phyloP scores from a whole-genome alignment of 35 echinoderm and acorn worm genomes.

The Heliocidaris tuberculata region DNA sequence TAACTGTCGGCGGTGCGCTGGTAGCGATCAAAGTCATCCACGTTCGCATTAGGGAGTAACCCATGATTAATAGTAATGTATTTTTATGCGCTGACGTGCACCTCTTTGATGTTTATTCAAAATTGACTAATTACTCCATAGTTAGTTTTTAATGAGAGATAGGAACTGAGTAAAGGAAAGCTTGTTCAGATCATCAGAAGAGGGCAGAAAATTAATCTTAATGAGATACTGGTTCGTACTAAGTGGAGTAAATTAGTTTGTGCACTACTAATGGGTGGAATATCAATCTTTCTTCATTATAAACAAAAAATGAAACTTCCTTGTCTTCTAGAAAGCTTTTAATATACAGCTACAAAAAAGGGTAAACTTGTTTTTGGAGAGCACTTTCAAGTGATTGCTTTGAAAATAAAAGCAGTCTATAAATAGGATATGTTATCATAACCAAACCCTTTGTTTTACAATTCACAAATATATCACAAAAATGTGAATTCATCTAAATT shows the following conservation, averaged over 20 bases:
- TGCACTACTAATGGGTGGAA: not conserved
- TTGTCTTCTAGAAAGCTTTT: not conserved
- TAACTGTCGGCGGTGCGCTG: conserved; percentile 26
- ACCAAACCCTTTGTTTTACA: not conserved
- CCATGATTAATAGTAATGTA: conserved; percentile 23
- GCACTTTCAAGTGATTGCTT: not conserved
- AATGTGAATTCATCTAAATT: not conserved
- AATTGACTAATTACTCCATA: conserved; percentile 43
- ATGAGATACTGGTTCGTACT: not conserved
- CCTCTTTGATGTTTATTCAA: conserved; percentile 23
- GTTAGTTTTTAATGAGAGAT: conserved; percentile 27
- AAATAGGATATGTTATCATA: not conserved
- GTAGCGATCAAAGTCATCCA: conserved; percentile 18
- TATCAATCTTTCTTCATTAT: conserved; percentile 6
- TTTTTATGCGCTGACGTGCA: conserved; percentile 14
- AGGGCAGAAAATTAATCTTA: not conserved
- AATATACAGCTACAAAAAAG: not conserved
- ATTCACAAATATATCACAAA: not conserved
- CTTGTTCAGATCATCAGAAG: not conserved
- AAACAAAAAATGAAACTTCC: not conserved
- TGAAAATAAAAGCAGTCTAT: not conserved
- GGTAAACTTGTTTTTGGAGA: not conserved
- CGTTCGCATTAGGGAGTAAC: conserved; percentile 44
- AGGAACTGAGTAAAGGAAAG: not conserved
- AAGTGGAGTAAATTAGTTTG: conserved; percentile 4